Evolutionary conservation across 2,888 invertebrate genomes (phyloP), one percentile per base, ranked within the genome.

Genomic region (Cacoxenus indagator): DNA sequence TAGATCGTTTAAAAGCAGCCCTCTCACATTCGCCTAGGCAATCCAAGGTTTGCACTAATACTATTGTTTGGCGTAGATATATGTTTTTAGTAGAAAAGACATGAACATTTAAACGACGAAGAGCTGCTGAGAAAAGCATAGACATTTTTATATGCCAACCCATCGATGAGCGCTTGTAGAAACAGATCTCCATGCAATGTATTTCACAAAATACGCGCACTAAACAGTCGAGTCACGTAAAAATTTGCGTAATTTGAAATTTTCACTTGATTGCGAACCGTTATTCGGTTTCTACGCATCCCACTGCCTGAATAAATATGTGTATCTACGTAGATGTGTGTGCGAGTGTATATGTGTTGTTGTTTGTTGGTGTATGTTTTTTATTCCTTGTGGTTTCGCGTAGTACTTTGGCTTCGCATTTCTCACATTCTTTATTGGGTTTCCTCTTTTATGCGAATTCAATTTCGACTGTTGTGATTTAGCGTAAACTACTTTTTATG

Each of bases 231-330:
- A 62, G 45, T 43, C 61, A 62, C 61, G 61, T 62, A 37, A 43
- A 45, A 62, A 62, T 62, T 62, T 45, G 61, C 43, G 61, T 62
- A 62, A 62, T 62, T 62, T 62, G 61, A 62, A 62, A 62, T 62
- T 62, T 62, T 62, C 45, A 62, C 61, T 62, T 62, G 61, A 62
- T 62, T 62, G 61, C 61, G 17, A 62, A 37, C 14, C 43, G 43
- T 37, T 17, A 11, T 29, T 31, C 17, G 9, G 31, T 59, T 59
- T 26, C 8, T 37, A 11, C 37, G 5, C 14, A 11, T 27, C n/a
- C n/a, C 17, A 26, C 29, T 57, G n/a, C n/a, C 29, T 57, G 27
- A 17, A 27, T 57, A 29, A 57, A 27, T 27, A 29, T 57, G 17
- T 26, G 37, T 37, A 8, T n/a, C n/a, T n/a, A n/a, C n/a, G n/a